phyloP scores from a whole-genome alignment of 2,797 vertebrate genomes.

The Eulemur coronatus region DNA sequence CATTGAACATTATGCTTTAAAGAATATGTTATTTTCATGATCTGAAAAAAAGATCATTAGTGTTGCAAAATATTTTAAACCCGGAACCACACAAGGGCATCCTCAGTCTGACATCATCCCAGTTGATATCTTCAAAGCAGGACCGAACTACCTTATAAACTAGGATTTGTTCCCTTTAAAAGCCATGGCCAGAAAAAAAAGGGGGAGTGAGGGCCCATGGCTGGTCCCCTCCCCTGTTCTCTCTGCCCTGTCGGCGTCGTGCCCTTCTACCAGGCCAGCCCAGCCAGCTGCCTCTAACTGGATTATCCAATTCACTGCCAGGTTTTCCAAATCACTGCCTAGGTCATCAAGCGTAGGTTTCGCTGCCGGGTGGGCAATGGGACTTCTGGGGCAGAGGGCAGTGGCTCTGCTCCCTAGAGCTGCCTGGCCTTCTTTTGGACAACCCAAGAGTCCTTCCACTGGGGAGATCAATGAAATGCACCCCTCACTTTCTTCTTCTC shows the following conservation, averaged over 20 bases:
- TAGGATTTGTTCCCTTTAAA: constrained; percentile 10
- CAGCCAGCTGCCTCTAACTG: constrained; percentile 50
- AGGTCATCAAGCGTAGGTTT: not conserved
- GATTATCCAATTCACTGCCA: constrained; percentile 51
- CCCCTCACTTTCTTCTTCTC: not conserved
- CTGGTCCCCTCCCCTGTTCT: not conserved
- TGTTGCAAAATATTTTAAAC: constrained; percentile 6
- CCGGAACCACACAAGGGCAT: not conserved
- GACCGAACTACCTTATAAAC: constrained; percentile 42
- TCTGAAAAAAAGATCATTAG: not conserved
- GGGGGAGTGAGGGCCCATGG: not conserved
- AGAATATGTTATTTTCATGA: not conserved
- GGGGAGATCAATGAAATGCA: not conserved
- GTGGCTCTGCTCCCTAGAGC: not conserved
- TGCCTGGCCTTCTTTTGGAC: not conserved
- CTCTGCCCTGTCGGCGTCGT: not conserved
- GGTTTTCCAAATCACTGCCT: constrained; percentile 27
- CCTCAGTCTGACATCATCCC: not conserved
- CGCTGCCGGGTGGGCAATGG: not conserved
- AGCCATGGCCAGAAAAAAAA: not conserved
- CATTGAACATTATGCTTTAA: not conserved
- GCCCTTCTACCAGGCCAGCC: not conserved
- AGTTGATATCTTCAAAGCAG: not conserved
- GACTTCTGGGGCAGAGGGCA: not conserved
- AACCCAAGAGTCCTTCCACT: not conserved